Evolutionary conservation across 2,797 vertebrate species (phyloP).

Genomic region (Sebastes kiyomatsui): DNA sequence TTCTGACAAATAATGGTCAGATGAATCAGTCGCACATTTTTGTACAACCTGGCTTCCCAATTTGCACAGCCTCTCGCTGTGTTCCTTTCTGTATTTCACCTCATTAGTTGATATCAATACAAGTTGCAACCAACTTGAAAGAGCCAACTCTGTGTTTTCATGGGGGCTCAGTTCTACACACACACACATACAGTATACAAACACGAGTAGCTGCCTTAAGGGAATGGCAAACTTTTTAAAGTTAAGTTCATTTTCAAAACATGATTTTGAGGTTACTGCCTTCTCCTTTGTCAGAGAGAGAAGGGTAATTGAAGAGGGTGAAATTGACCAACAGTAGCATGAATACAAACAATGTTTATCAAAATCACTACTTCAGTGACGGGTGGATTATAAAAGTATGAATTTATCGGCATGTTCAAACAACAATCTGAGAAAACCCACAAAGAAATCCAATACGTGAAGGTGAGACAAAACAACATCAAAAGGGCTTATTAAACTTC

Average conservation of each 20-base stretch:
- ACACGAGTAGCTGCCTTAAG: neutral
- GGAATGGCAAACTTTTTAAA: neutral
- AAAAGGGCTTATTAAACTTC: neutral
- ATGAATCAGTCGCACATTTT: neutral
- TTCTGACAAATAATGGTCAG: neutral
- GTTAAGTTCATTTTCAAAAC: neutral
- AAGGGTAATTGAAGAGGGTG: neutral
- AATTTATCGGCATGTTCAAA: neutral
- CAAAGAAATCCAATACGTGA: neutral
- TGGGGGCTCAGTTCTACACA: neutral
- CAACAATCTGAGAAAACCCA: neutral
- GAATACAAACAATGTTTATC: neutral
- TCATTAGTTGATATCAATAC: constrained; percentile 34
- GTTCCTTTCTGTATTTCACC: constrained; percentile 16
- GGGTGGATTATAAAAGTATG: neutral
- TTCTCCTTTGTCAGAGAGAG: neutral
- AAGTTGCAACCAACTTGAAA: constrained; percentile 8
- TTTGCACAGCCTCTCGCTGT: constrained; percentile 18
- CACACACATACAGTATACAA: neutral
- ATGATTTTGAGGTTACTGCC: neutral
- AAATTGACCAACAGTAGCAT: neutral
- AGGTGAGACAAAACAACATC: neutral
- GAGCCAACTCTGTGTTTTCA: neutral
- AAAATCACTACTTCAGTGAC: neutral
- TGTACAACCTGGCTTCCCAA: neutral